Percentiles rank a stretch among this genome's conserved stretches.
Evolutionary conservation across 1,140 invertebrate genomes (phyloP).

Genomic region (Panagrolaimus sp.): DNA sequence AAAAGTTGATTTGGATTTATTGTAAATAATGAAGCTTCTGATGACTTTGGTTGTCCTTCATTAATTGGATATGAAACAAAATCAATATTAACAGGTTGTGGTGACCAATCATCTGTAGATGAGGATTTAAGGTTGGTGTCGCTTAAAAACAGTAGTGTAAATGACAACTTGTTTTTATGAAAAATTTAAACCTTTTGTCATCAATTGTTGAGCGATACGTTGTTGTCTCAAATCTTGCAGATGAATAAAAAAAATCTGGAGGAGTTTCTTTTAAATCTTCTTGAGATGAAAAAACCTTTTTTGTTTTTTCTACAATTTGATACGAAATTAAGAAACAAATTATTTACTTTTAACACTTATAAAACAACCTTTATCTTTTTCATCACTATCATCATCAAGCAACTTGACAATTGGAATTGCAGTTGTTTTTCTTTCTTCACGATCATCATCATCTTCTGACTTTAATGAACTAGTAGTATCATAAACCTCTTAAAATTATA

Average conservation of each 20-base stretch:
- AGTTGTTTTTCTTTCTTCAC: background rate
- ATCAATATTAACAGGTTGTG: background rate
- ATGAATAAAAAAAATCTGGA: conserved; percentile 5
- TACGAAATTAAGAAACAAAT: too few relatives aligned
- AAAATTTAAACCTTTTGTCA: background rate
- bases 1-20: conserved; percentile 6
- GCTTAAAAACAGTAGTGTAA: background rate
- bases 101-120: background rate
- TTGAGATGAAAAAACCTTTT: background rate
- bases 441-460: background rate
- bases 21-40: background rate
- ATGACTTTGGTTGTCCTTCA: background rate
- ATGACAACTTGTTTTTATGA: background rate
- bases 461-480: background rate
- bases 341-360: too few relatives aligned
- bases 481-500: background rate
- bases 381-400: background rate
- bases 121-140: background rate
- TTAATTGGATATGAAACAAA: background rate
- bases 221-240: conserved; percentile 1
- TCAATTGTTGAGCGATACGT: background rate
- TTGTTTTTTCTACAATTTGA: background rate
- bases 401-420: background rate
- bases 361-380: background rate
- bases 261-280: background rate